Percentiles rank a stretch among this genome's conserved stretches.
These are phyloP conservation scores for Drosophila leontia DNA, from an alignment of 1,140 invertebrate species.

Conservation along the genomic window DNA sequence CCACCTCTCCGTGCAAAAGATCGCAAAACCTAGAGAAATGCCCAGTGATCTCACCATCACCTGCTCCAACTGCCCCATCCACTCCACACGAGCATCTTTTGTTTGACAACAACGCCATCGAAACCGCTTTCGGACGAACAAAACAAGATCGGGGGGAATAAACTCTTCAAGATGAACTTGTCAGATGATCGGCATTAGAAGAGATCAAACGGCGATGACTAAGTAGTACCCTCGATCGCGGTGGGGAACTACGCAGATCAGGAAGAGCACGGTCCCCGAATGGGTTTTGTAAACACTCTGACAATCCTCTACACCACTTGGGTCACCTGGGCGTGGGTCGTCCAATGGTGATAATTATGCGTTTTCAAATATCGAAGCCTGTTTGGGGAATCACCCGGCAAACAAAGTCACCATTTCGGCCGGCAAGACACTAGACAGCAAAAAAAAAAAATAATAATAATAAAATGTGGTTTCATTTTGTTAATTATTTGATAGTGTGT, in stretches of 20 bases:
- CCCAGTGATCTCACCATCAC: constrained; percentile 25
- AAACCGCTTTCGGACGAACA: constrained; percentile 60
- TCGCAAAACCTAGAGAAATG: constrained; percentile 29
- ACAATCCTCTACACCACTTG: constrained; percentile 5
- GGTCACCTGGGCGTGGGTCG: constrained; percentile 30
- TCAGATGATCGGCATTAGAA: constrained; percentile 60
- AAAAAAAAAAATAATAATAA: too few species aligned
- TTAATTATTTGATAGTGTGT: too few species aligned
- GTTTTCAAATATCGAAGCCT: constrained; percentile 15
- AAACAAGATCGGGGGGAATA: constrained; percentile 66
- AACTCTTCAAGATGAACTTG: constrained; percentile 81
- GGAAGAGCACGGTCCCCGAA: constrained; percentile 23
- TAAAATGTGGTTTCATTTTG: too few species aligned
- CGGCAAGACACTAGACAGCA: constrained; percentile 4
- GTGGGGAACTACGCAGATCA: constrained; percentile 55
- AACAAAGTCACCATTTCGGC: constrained; percentile 19
- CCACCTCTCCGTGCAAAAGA: constrained; percentile 7
- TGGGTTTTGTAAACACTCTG: constrained; percentile 27
- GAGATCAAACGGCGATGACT: constrained; percentile 8
- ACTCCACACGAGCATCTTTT: constrained; percentile 29
- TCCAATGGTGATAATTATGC: constrained; percentile 39
- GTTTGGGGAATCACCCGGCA: constrained; percentile 59
- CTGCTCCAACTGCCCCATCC: constrained; percentile 9
- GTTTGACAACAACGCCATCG: constrained; percentile 62
- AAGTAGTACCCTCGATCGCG: constrained; percentile 29